Evolutionary conservation across 53 echinoderm and acorn worm genomes (phyloP).

Genomic region (Echinometra lucunter): DNA sequence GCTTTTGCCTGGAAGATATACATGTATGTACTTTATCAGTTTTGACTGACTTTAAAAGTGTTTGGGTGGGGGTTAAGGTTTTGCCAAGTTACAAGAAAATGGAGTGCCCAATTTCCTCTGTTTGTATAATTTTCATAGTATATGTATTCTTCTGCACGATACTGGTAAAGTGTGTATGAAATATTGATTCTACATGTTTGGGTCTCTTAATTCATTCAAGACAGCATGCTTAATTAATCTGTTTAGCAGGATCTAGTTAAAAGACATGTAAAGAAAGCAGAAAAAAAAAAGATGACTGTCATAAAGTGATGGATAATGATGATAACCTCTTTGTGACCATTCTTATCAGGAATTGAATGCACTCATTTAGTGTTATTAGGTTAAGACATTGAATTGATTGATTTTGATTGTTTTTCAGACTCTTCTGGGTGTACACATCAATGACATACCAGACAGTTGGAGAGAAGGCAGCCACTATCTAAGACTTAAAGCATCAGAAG

Average conservation of each 20-base stretch:
- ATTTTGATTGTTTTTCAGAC: not conserved
- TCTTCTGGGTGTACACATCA: not conserved
- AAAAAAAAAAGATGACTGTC: not conserved
- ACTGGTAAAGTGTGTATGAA: too few species aligned
- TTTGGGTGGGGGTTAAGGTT: too few species aligned
- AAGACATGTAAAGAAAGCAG: not conserved
- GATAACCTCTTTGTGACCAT: too few species aligned
- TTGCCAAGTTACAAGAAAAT: too few species aligned
- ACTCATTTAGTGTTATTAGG: not conserved
- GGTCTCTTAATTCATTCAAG: not conserved
- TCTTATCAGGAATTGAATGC: not conserved
- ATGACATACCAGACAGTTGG: conserved; percentile 58
- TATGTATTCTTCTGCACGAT: too few species aligned
- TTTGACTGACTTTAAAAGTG: too few species aligned
- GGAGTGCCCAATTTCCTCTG: too few species aligned
- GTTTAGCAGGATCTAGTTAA: not conserved
- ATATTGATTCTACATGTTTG: not conserved
- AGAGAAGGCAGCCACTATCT: conserved; percentile 14
- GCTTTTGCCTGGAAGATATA: not conserved
- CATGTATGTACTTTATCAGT: too few species aligned
- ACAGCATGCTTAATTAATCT: not conserved
- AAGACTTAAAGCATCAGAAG: not conserved
- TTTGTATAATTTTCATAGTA: too few species aligned
- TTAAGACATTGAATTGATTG: not conserved
- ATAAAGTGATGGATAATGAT: not conserved